Conservation (phyloP, 2,113 vertebrate genomes). For the Acrocephalus kingi region DNA sequence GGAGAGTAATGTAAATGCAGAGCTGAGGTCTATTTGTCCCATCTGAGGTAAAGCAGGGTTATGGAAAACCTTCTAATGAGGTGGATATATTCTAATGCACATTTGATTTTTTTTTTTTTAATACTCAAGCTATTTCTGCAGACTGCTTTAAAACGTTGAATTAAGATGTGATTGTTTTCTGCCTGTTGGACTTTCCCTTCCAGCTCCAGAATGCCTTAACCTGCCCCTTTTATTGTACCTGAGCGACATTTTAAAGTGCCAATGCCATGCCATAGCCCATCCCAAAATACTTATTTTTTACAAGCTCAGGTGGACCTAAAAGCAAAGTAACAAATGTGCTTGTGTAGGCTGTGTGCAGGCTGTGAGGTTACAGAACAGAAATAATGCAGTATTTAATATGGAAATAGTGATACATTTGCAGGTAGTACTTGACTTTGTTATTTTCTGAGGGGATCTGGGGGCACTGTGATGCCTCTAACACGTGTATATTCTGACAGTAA, state of each 20-base stretch:
- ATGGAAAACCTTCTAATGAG: background rate
- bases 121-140: background rate
- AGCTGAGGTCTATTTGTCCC: background rate
- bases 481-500: background rate
- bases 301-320: background rate
- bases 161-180: slow-evolving; percentile 24
- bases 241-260: background rate
- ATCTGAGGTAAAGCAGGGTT: background rate
- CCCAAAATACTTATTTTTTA: background rate
- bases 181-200: background rate
- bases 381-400: slow-evolving; percentile 11
- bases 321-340: background rate
- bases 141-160: background rate
- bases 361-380: background rate
- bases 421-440: background rate
- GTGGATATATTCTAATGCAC: background rate
- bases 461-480: background rate
- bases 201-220: background rate
- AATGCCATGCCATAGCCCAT: background rate
- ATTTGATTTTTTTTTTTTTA: background rate
- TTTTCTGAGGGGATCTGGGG: background rate
- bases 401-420: background rate
- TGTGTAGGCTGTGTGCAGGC: background rate
- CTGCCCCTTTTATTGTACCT: background rate
- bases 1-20: background rate